These are phyloP conservation scores for Meles meles DNA, from an alignment of 2,113 vertebrate genomes.

Conservation along the genomic window DNA sequence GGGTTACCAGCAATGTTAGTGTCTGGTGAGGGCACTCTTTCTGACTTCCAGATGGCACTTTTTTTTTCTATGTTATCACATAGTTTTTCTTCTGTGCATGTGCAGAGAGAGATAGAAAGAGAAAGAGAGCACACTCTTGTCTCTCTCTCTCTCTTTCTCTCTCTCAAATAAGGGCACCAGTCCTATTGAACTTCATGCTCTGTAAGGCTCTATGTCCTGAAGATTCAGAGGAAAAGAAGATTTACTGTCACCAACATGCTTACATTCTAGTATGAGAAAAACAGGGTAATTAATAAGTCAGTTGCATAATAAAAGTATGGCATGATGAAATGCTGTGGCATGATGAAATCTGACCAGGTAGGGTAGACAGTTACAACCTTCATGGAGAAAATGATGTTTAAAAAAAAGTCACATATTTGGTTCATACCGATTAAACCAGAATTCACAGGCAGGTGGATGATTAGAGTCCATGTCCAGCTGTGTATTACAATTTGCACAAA, in stretches of 20 bases:
- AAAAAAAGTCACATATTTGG: background rate
- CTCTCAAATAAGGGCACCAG: background rate
- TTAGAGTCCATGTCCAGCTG: background rate
- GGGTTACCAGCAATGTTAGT: background rate
- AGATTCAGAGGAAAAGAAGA: background rate
- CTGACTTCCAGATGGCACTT: background rate
- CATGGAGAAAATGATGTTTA: background rate
- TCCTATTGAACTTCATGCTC: background rate
- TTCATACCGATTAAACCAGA: background rate
- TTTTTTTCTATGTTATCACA: background rate
- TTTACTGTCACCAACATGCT: background rate
- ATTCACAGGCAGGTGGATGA: background rate
- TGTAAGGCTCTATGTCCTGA: background rate
- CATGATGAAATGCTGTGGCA: background rate
- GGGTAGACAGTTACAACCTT: background rate
- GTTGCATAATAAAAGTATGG: background rate
- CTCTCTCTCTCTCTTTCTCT: background rate
- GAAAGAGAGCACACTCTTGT: too few relatives aligned
- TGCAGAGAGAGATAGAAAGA: background rate
- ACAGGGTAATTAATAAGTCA: background rate
- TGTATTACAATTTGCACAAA: background rate
- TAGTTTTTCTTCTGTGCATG: background rate
- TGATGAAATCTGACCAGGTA: background rate
- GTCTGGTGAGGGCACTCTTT: background rate
- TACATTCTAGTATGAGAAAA: background rate